Percentiles rank a stretch among this genome's conserved stretches.
These are phyloP conservation scores for Formicarius rufipectus DNA, from an alignment of 2,113 vertebrate species.

Conservation along the genomic window DNA sequence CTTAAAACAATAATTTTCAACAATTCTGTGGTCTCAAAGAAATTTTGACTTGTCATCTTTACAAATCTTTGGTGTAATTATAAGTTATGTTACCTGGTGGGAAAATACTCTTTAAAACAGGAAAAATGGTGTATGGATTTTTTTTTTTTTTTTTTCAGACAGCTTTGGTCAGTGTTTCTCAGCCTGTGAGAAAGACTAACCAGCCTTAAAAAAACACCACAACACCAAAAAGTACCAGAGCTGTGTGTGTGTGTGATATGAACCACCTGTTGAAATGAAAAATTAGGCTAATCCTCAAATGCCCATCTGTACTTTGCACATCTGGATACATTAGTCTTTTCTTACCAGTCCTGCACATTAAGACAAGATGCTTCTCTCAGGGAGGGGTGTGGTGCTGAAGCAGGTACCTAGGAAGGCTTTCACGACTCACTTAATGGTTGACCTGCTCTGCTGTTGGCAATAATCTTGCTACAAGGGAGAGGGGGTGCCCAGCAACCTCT, in stretches of 20 bases:
- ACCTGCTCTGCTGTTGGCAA: background rate
- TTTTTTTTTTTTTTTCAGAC: background rate
- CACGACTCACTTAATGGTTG: background rate
- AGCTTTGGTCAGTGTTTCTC: background rate
- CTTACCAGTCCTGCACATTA: background rate
- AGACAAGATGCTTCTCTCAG: background rate
- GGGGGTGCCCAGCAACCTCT: background rate
- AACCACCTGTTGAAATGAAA: background rate
- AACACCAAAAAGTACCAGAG: background rate
- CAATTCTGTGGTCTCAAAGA: constrained; percentile 20
- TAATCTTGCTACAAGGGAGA: background rate
- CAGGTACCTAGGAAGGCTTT: background rate
- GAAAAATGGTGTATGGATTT: background rate
- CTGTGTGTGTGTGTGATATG: background rate
- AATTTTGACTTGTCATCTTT: background rate
- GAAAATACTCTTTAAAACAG: background rate
- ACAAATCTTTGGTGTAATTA: constrained; percentile 12
- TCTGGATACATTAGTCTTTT: background rate
- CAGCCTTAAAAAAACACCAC: background rate
- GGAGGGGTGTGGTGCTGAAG: background rate
- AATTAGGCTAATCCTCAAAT: background rate
- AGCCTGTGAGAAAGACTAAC: background rate
- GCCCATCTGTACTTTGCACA: background rate
- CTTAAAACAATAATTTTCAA: constrained; percentile 41
- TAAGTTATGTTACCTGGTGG: constrained; percentile 44